Base-by-base conservation (phyloP, 2,888 invertebrate genomes). In the Cataglyphis cursor region DNA sequence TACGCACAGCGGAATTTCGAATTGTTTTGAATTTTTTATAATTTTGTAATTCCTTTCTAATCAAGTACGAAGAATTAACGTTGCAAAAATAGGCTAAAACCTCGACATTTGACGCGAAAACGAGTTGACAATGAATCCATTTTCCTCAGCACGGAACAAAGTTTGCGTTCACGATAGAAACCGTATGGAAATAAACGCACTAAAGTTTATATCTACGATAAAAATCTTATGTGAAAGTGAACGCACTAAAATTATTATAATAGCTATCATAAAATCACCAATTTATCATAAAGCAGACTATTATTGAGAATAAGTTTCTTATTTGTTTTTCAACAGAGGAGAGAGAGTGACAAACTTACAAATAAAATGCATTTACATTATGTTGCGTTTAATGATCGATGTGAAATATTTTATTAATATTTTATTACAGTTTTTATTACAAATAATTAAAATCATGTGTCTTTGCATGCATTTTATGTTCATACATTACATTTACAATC, bases 101-200 rank as follows among this genome's bases (percentile, higher is more conserved):
- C 21, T 74, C 3, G 5, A 35, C 18, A 15, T 21, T 21, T 15
- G 5, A 65, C 5, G n/a, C 2, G 3, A n/a, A 38, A 35, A 38
- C 41, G 41, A 44, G 12, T 44, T 4, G 21, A 75, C 44, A 74
- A 74, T 21, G 44, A 15, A 48, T 35, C 21, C 10, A 35, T 75
- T 75, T 48, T 51, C 48, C 4, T n/a, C n/a, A 74, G 15, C 18
- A 38, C 3, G 15, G 9, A 61, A 62, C n/a, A 5, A 62, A 21
- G 44, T 74, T 15, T 28, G 21, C n/a, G 18, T 38, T 18, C 38
- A 57, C 48, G n/a, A 15, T 31, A 41, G 28, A 61, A 62, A 48
- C 31, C 6, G 18, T 18, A 18, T 18, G 31, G 8, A 61, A 61
- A 31, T 18, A 24, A 61, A 31, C n/a, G 21, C 57, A 57, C 1